Percentiles rank a stretch among this genome's conserved stretches.
These are phyloP conservation scores for Cardinalis cardinalis DNA, from an alignment of 2,113 vertebrate genomes.

Conservation along the genomic window DNA sequence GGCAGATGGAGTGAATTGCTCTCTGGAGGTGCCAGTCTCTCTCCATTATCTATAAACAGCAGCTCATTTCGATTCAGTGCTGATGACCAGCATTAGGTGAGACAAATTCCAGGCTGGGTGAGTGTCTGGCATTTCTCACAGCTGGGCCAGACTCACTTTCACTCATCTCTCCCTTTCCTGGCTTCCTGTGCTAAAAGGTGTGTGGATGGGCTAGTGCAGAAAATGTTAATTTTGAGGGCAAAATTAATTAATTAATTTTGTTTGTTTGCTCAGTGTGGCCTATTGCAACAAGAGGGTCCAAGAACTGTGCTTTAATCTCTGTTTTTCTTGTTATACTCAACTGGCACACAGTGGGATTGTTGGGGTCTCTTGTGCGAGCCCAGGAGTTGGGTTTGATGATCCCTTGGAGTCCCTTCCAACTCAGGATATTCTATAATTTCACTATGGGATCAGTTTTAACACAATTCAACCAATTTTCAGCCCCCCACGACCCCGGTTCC, in stretches of 20 bases:
- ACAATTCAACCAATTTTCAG: background rate
- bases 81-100: conserved; percentile 5
- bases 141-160: background rate
- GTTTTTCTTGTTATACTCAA: background rate
- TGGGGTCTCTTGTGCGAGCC: background rate
- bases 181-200: background rate
- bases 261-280: background rate
- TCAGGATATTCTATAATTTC: background rate
- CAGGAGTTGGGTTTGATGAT: background rate
- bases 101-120: conserved; percentile 7
- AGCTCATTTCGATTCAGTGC: conserved; percentile 8
- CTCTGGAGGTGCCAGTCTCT: conserved; percentile 33
- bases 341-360: background rate
- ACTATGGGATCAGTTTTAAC: background rate
- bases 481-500: rapidly evolving
- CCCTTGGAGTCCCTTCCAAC: background rate
- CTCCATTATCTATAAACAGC: conserved; percentile 24
- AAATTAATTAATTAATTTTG: too few relatives aligned
- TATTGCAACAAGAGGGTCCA: background rate
- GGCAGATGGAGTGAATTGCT: conserved; percentile 50
- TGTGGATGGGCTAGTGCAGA: background rate
- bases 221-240: background rate
- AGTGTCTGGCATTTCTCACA: background rate
- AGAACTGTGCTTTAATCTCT: background rate
- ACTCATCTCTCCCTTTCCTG: background rate